Base-by-base conservation (phyloP, 2,113 vertebrate species). In the Psittacula cyanocephala region DNA sequence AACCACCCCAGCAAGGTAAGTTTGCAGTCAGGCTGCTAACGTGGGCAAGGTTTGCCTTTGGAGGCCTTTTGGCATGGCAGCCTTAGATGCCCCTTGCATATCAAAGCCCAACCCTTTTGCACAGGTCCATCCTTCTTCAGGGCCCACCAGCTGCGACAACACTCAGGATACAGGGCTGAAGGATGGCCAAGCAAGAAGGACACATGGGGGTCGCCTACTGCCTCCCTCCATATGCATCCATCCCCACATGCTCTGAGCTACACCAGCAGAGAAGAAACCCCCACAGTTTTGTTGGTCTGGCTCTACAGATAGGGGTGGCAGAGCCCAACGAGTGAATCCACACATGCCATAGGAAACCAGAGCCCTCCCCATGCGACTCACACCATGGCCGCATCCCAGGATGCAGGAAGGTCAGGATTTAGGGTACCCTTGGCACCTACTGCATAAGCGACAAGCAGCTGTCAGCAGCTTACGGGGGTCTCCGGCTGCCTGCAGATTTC, bases 391-490 rank as follows among this genome's bases (percentile, higher is more conserved):
- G 39, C 83, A 76, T 88, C 89, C 82, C 13, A 59, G 57, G 57
- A 59, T 11, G 11, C 1, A 28, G 86, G 79, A 88, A 53, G 50
- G 24, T 47, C 52, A 86, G 81, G 91, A 95, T 94, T 95, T 96
- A 93, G 88, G 76, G 74, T 75, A 81, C 87, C 89, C 78, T 57
- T 1, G 33, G 86, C 88, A 97, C 86, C 78, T 60, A 49, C 53
- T 79, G 74, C 80, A 29, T 44, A 79, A 95, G 94, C 85, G 57
- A 95, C 94, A 91, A 97, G 96, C 96, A 96, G 97, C 94, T 55
- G 27, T 95, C 97, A 81, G 74, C 89, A 81, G 85, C 74, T 74
- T 12, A 57, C 17, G 24, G 88, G 44, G 78, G 93, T 89, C 93
- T 97, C 81, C 1, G 13, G 59, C 70, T 71, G 86, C 84, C 83